phyloP scores from a whole-genome alignment of 2,797 vertebrate genomes.

The Gymnoscopelus braueri region DNA sequence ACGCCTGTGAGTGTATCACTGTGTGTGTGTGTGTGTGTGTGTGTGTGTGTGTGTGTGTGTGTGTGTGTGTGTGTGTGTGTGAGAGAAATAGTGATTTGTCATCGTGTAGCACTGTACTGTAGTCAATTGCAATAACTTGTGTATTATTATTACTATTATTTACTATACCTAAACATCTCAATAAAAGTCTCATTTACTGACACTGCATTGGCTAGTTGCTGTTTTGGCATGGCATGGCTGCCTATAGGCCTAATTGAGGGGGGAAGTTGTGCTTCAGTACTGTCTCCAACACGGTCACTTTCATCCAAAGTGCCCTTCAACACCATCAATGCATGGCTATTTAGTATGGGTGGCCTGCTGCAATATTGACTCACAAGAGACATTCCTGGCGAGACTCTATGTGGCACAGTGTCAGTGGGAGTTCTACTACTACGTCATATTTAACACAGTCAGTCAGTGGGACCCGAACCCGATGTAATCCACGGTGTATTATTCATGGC shows the following conservation, averaged over 20 bases:
- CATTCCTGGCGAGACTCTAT: conserved; percentile 30
- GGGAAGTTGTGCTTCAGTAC: background rate
- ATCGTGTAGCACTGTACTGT: background rate
- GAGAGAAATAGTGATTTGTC: background rate
- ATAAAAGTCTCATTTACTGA: no score
- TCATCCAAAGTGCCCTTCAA: conserved; percentile 1
- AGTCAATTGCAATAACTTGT: conserved; percentile 3
- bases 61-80: conserved; percentile 27
- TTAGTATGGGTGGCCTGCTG: conserved; percentile 28
- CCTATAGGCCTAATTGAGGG: no score
- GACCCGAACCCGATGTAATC: conserved; percentile 78
- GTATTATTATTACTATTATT: no score
- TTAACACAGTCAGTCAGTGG: conserved; percentile 61
- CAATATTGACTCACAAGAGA: conserved; percentile 23
- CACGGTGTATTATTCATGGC: conserved; percentile 78
- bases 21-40: conserved; percentile 10
- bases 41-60: conserved; percentile 10
- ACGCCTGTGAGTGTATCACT: conserved; percentile 16
- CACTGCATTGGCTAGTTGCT: no score
- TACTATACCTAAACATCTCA: no score
- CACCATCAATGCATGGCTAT: conserved; percentile 25
- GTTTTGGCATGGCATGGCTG: no score
- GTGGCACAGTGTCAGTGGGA: conserved; percentile 31
- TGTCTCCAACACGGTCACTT: background rate
- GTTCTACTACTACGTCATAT: conserved; percentile 51